Conservation (phyloP, 2,888 invertebrate species). For the Octodonta nipae region DNA sequence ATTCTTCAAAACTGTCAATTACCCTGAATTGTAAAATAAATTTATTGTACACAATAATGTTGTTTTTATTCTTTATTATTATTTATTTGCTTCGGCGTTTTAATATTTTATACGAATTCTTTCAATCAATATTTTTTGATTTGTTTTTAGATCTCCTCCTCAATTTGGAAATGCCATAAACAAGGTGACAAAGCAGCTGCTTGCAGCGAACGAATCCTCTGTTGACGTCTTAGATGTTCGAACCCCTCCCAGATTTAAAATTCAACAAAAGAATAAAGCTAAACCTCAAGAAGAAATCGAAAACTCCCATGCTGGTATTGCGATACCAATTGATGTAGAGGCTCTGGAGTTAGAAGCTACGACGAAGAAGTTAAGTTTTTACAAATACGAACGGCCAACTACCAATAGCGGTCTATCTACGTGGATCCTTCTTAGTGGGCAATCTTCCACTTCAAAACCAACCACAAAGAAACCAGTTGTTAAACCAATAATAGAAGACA, state of each 20-base stretch:
- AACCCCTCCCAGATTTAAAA: constrained; percentile 50
- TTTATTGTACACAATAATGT: no score
- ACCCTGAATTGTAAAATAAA: no score
- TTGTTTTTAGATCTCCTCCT: constrained; percentile 25
- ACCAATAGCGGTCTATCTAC: constrained; percentile 57
- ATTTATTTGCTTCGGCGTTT: no score
- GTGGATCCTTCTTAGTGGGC: constrained; percentile 58
- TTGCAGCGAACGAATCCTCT: constrained; percentile 35
- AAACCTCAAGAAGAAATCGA: constrained; percentile 31
- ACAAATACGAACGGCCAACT: constrained; percentile 35
- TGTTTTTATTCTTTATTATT: no score
- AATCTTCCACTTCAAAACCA: constrained; percentile 18
- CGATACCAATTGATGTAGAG: constrained; percentile 30
- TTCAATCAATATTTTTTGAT: no score
- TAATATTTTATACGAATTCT: no score
- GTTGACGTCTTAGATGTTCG: constrained; percentile 43
- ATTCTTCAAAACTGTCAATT: no score
- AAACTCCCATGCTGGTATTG: constrained; percentile 48
- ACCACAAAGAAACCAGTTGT: constrained; percentile 11
- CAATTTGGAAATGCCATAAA: constrained; percentile 43
- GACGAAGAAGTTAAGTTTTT: constrained; percentile 29
- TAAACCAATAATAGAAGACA: constrained; percentile 10
- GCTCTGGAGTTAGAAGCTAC: constrained; percentile 22
- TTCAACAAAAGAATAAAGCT: constrained; percentile 36
- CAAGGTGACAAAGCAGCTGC: constrained; percentile 44